Conservation (phyloP, 2,797 vertebrate species). For the Okamejei kenojei region DNA sequence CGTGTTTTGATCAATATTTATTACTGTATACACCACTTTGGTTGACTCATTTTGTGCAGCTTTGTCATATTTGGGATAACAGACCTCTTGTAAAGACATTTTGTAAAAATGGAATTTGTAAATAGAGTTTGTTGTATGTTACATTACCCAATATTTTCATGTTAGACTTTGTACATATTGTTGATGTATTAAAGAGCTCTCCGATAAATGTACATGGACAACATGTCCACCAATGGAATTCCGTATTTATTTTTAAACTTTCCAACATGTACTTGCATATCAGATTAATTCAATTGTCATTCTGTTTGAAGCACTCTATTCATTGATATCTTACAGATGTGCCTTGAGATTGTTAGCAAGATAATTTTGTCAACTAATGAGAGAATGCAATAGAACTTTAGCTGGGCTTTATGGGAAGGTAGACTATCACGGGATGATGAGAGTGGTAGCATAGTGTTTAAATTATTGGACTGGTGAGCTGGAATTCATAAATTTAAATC, state of each 20-base stretch:
- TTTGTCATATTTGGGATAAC: slow-evolving; percentile 59
- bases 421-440: too few species aligned
- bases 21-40: slow-evolving; percentile 66
- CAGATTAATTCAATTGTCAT: neutral
- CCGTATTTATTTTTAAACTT: neutral
- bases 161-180: slow-evolving; percentile 86
- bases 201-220: neutral
- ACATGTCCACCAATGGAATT: neutral
- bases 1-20: slow-evolving; percentile 85
- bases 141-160: slow-evolving; percentile 75
- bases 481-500: too few species aligned
- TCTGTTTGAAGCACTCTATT: neutral
- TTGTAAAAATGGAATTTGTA: slow-evolving; percentile 88
- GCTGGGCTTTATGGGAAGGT: neutral
- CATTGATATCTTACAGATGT: neutral
- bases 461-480: too few species aligned
- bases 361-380: neutral
- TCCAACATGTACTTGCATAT: neutral
- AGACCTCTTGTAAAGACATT: slow-evolving; percentile 76
- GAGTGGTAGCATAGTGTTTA: too few species aligned
- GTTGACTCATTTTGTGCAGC: slow-evolving; percentile 48
- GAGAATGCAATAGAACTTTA: neutral
- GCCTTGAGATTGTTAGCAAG: neutral
- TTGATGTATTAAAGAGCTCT: slow-evolving; percentile 80
- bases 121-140: slow-evolving; percentile 68